Percentiles rank a stretch among this genome's conserved stretches.
Conservation (phyloP, 2,113 vertebrate genomes). For the Propithecus coquereli region DNA sequence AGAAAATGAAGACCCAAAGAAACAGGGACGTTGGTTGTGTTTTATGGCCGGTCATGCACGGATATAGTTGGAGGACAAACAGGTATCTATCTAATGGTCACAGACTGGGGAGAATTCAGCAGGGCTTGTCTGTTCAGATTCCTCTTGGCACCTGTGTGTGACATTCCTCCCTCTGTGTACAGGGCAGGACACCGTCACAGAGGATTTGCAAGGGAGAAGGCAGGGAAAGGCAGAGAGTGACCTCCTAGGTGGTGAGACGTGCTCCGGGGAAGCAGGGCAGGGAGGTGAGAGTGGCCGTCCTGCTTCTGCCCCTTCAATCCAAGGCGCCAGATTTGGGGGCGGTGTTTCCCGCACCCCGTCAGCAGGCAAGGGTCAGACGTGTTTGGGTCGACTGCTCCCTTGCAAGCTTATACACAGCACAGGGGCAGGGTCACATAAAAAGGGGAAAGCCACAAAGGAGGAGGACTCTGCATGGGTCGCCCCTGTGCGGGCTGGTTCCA, state of each 20-base stretch:
- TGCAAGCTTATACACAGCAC: too few relatives aligned
- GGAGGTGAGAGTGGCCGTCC: too few relatives aligned
- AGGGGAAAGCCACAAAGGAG: background rate
- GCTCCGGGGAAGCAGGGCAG: background rate
- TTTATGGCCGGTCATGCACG: background rate
- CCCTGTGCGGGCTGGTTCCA: background rate
- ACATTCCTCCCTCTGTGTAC: background rate
- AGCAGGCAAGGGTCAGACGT: background rate
- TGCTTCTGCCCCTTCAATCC: background rate
- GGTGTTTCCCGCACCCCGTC: background rate
- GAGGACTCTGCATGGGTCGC: background rate
- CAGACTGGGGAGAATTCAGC: background rate
- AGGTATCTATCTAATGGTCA: background rate
- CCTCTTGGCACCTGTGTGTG: background rate
- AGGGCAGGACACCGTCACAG: background rate
- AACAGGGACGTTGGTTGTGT: background rate
- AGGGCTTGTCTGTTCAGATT: background rate
- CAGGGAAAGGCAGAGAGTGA: background rate
- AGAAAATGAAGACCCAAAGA: background rate
- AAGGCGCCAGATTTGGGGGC: background rate
- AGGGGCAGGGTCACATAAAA: background rate
- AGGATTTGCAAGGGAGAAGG: background rate
- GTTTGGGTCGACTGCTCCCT: background rate
- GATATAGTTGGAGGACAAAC: too few relatives aligned
- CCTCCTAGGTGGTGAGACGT: background rate